Conservation (phyloP, 2,797 vertebrate genomes). For the Menidia menidia region DNA sequence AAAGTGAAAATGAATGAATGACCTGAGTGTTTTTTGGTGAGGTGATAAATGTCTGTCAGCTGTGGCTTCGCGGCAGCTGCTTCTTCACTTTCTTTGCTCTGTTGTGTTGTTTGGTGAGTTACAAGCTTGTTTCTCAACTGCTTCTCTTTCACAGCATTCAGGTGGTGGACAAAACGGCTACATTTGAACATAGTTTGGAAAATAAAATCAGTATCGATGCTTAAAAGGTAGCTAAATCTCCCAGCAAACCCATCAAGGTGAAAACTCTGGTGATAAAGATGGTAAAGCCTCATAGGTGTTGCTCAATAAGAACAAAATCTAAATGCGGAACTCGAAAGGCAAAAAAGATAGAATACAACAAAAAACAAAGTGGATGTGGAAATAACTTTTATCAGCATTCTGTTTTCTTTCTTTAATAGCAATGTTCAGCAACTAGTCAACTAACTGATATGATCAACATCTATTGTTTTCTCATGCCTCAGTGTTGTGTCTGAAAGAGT, state of each 20-base stretch:
- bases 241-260: neutral
- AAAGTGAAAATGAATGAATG: neutral
- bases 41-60: neutral
- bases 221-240: neutral
- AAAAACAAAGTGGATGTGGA: too few species aligned
- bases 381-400: too few species aligned
- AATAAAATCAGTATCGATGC: neutral
- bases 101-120: neutral
- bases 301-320: neutral
- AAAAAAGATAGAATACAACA: neutral
- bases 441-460: neutral
- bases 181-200: too few species aligned
- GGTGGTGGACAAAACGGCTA: neutral
- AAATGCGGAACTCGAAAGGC: too few species aligned
- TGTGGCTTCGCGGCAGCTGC: neutral
- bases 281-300: neutral
- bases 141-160: neutral
- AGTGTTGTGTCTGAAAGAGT: neutral
- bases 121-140: neutral
- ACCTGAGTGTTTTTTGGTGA: neutral
- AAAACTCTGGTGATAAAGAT: neutral
- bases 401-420: too few species aligned
- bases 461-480: neutral
- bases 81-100: neutral
- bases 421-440: neutral